phyloP scores from a whole-genome alignment of 2,113 vertebrate species.

The Epinephelus fuscoguttatus region DNA sequence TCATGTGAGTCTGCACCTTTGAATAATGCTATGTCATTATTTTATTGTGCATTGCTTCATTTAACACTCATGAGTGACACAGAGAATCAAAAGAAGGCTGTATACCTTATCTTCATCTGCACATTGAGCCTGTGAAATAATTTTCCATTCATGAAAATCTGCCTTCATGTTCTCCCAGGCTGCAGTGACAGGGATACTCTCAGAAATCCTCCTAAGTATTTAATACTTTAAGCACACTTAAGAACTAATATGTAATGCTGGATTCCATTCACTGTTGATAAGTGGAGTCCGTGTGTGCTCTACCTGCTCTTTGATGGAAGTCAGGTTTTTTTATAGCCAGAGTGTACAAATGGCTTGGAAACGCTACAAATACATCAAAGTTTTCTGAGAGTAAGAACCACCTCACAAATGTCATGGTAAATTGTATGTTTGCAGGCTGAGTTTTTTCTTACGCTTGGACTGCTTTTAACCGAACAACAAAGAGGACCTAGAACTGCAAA shows the following conservation, averaged over 20 bases:
- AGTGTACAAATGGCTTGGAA: conserved; percentile 30
- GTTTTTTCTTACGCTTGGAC: not conserved
- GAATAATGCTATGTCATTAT: not conserved
- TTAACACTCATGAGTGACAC: not conserved
- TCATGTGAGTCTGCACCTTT: no score
- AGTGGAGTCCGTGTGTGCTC: conserved; percentile 5
- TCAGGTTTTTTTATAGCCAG: not conserved
- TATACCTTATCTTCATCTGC: not conserved
- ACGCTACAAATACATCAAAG: conserved; percentile 27
- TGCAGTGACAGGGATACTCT: not conserved
- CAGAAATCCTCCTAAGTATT: conserved; percentile 28
- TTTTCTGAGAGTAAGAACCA: conserved; percentile 1
- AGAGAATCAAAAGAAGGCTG: not conserved
- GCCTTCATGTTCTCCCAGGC: not conserved
- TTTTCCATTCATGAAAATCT: conserved; percentile 15
- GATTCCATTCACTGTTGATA: conserved; percentile 13
- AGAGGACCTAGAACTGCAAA: not conserved
- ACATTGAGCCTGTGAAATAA: conserved; percentile 1
- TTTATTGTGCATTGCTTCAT: not conserved
- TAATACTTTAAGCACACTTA: conserved; percentile 42
- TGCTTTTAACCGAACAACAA: conserved; percentile 27
- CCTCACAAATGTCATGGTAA: conserved; percentile 28
- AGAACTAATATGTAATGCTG: conserved; percentile 14
- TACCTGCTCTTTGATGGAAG: conserved; percentile 13
- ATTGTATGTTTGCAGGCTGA: conserved; percentile 9